Evolutionary conservation across 2,797 vertebrate species (phyloP), one percentile per base, ranked within the genome.

Genomic region (Rhinoraja longicauda): DNA sequence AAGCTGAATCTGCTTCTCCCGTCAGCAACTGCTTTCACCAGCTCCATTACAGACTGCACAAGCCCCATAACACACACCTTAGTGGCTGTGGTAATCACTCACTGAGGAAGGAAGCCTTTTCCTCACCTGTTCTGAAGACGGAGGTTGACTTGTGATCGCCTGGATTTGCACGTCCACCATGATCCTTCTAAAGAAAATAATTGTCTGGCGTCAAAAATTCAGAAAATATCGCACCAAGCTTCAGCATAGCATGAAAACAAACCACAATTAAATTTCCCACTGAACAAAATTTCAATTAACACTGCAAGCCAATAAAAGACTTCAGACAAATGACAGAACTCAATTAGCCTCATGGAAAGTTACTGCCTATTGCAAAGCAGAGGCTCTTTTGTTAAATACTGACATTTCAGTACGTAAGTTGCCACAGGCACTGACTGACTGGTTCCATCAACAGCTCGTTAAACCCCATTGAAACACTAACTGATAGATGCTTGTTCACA

Each of bases 131-230:
- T 94, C 98, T 97, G 95, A 99, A 96, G 95, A 98, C 98, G 93
- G 98, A 99, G 9, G 98, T 99, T 73, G 98, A 98, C 95, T 97
- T 98, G 96, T 99, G 98, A 95, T 99, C 98, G 94, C 98, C 98
- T 94, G 99, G 99, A 95, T 99, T 97, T 90, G 99, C 97, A 62
- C 98, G 98, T 70, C 98, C 98, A 53, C 98, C 98, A 94, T 96
- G 98, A 95, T 99, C 98, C 95, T 97, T 99, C 98, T 99, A 93
- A 93, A 95, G 95, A 93, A 95, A 95, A 94, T 94, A 72, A 75
- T 7, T 45, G 93, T 93, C 93, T 72, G 94, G 94, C 1, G 93
- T n/a, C 93, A 94, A 93, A 93, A 32, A 78, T 93, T 76, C 81
- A 9, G 6, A 29, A 90, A 62, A 64, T 29, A 93, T 67, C 39